Percentiles rank a stretch among this genome's conserved stretches.
phyloP scores from a whole-genome alignment of 37 sponge, comb jelly and placozoan species.

The Theonella swinhoei region DNA sequence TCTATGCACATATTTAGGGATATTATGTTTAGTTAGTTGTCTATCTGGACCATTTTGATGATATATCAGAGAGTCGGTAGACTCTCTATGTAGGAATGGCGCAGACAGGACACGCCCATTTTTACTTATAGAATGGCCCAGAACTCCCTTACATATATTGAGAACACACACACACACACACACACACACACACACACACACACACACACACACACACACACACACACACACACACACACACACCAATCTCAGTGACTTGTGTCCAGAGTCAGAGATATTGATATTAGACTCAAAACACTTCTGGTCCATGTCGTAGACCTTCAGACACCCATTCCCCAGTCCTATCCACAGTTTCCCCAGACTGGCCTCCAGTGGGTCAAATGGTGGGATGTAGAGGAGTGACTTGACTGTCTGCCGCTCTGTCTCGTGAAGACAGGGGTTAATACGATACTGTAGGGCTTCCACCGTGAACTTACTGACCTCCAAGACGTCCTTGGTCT shows the following conservation, averaged over 20 bases:
- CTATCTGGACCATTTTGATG: no score
- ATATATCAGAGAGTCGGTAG: no score
- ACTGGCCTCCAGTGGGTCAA: slow-evolving; percentile 24
- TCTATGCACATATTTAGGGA: no score
- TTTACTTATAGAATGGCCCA: no score
- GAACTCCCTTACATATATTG: no score
- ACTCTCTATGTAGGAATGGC: no score
- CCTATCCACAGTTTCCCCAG: slow-evolving; percentile 84
- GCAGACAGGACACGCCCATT: no score
- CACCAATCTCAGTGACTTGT: slow-evolving; percentile 66
- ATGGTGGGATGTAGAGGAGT: slow-evolving; percentile 70
- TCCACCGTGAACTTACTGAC: slow-evolving; percentile 43
- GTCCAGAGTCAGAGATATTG: slow-evolving; percentile 66
- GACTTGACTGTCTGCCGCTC: slow-evolving; percentile 72
- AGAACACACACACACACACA: no score
- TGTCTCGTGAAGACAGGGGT: slow-evolving; percentile 68
- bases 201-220: slow-evolving; percentile 5
- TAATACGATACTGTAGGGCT: slow-evolving; percentile 71
- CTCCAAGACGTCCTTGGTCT: slow-evolving; percentile 43
- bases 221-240: background rate
- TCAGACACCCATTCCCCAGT: slow-evolving; percentile 76
- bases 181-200: slow-evolving; percentile 6
- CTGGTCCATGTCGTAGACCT: slow-evolving; percentile 76
- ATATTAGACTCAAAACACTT: slow-evolving; percentile 71
- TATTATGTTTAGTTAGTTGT: no score